Evolutionary conservation across 2,888 invertebrate species (phyloP).

Genomic region (Macrosiphum euphorbiae): DNA sequence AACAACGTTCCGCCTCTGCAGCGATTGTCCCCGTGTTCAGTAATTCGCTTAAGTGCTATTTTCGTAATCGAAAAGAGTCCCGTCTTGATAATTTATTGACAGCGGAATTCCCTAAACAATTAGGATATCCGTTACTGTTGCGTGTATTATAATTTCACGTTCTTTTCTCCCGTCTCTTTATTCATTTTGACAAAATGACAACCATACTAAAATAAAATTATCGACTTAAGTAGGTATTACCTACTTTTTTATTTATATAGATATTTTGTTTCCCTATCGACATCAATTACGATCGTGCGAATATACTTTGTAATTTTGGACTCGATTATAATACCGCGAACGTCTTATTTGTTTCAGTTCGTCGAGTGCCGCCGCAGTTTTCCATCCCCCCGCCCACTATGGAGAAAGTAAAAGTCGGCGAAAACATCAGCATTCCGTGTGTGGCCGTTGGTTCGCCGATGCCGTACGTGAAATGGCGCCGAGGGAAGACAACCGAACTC

Average conservation of each 20-base stretch:
- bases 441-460: slow-evolving; percentile 98
- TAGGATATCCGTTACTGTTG: slow-evolving; percentile 51
- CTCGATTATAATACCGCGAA: neutral
- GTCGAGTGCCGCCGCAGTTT: slow-evolving; percentile 95
- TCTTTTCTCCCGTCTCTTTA: neutral
- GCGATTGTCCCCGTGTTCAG: slow-evolving; percentile 4
- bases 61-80: slow-evolving; percentile 58
- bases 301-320: neutral
- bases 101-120: slow-evolving; percentile 61
- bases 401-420: slow-evolving; percentile 92
- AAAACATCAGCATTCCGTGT: slow-evolving; percentile 92
- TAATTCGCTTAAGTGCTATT: slow-evolving; percentile 61
- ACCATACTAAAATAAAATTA: slow-evolving; percentile 25
- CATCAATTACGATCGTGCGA: neutral
- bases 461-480: slow-evolving; percentile 96
- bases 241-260: neutral
- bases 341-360: slow-evolving; percentile 76
- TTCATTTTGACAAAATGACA: slow-evolving; percentile 50
- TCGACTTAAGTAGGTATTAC: neutral
- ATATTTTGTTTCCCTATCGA: neutral
- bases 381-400: slow-evolving; percentile 89
- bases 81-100: slow-evolving; percentile 57
- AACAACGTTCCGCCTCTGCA: neutral
- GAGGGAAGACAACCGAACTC: slow-evolving; percentile 84
- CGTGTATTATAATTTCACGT: slow-evolving; percentile 51